Conservation (phyloP, 2,113 vertebrate species). For the Calypte anna region DNA sequence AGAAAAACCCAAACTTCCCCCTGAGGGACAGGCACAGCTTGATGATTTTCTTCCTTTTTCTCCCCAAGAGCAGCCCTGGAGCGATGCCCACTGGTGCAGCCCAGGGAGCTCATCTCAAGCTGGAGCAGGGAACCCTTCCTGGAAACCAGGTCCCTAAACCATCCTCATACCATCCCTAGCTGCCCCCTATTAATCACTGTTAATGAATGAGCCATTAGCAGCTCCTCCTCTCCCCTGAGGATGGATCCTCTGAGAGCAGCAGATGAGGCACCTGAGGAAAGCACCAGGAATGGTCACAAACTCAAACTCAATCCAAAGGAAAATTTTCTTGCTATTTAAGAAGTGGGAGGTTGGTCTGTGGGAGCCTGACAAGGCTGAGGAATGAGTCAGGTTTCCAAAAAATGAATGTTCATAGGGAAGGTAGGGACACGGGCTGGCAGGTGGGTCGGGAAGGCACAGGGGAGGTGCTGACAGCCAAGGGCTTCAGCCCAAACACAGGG, state of each 20-base stretch:
- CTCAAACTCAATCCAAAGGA: too few species aligned
- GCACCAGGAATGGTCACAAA: too few species aligned
- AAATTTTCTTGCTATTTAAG: not conserved
- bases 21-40: accelerated
- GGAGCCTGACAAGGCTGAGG: not conserved
- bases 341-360: not conserved
- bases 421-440: too few species aligned
- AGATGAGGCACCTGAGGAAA: not conserved
- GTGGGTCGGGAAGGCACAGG: too few species aligned
- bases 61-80: too few species aligned
- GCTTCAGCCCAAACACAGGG: not conserved
- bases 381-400: not conserved
- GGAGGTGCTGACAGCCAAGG: too few species aligned
- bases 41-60: not conserved
- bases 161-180: not conserved
- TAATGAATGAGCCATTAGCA: not conserved
- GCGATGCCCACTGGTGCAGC: not conserved
- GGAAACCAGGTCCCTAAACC: not conserved
- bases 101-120: accelerated
- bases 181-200: not conserved
- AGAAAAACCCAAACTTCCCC: not conserved
- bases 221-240: not conserved
- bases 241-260: not conserved
- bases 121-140: accelerated
- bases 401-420: not conserved